A percentile compares a stretch with the other conserved stretches of the same genome.
These are phyloP conservation scores for Phocides pigmalion DNA, from an alignment of 1,140 invertebrate genomes.

Conservation along the genomic window DNA sequence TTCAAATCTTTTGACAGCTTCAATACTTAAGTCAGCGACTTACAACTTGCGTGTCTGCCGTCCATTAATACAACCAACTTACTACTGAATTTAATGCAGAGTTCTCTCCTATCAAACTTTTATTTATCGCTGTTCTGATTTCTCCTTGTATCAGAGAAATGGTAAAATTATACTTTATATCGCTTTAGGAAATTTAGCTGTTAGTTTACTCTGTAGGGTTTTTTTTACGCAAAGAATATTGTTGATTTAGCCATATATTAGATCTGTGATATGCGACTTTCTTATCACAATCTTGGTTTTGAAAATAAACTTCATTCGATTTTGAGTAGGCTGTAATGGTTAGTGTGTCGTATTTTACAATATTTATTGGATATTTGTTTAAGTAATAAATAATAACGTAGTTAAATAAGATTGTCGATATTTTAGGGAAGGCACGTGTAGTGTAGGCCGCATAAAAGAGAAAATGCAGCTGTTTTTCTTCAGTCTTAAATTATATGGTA, in stretches of 20 bases:
- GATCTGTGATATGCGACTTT: too few species aligned
- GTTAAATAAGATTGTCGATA: too few species aligned
- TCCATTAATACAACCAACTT: constrained; percentile 16
- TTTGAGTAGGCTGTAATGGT: too few species aligned
- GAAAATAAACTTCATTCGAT: too few species aligned
- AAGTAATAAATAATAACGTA: too few species aligned
- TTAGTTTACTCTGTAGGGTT: background rate
- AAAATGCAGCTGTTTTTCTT: too few species aligned
- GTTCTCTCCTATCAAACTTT: constrained; percentile 23
- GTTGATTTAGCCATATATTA: background rate
- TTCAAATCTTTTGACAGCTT: constrained; percentile 8
- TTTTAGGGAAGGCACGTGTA: too few species aligned
- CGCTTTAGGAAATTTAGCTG: background rate
- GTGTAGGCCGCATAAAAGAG: too few species aligned
- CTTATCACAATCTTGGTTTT: too few species aligned
- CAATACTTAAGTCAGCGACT: background rate
- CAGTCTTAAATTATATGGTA: too few species aligned
- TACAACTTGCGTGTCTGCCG: constrained; percentile 13
- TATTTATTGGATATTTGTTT: too few species aligned
- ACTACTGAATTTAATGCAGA: constrained; percentile 17
- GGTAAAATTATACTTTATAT: background rate
- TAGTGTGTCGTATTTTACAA: too few species aligned
- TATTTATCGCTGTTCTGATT: constrained; percentile 29
- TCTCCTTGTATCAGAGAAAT: constrained; percentile 6
- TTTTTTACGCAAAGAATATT: background rate